Evolutionary conservation across 2,888 invertebrate species (phyloP).

Genomic region (Conomelus anceps): DNA sequence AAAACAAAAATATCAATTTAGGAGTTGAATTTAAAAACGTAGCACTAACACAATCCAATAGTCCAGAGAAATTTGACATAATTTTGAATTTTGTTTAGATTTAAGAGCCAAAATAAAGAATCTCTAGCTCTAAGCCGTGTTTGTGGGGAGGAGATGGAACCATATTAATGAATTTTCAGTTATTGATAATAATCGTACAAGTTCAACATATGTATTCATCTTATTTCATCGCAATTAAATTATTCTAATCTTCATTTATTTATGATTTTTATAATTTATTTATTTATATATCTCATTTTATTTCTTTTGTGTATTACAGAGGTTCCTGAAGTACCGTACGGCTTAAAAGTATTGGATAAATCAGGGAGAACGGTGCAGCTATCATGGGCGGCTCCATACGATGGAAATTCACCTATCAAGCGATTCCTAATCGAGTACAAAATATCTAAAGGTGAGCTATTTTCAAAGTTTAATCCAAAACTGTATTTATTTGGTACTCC

Average conservation of each 20-base stretch:
- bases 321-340: slow-evolving; percentile 84
- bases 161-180: too few species aligned
- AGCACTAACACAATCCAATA: too few species aligned
- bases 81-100: too few species aligned
- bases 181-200: background rate
- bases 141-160: too few species aligned
- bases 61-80: too few species aligned
- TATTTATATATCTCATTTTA: background rate
- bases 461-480: background rate
- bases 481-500: background rate
- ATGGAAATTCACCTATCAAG: slow-evolving; percentile 83
- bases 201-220: background rate
- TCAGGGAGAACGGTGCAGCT: slow-evolving; percentile 84
- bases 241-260: background rate
- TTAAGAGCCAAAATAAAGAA: too few species aligned
- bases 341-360: slow-evolving; percentile 80
- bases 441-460: slow-evolving; percentile 46
- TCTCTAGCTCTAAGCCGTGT: too few species aligned
- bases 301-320: slow-evolving; percentile 46
- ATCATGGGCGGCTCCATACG: slow-evolving; percentile 88
- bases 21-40: too few species aligned
- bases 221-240: background rate
- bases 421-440: slow-evolving; percentile 88
- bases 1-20: too few species aligned
- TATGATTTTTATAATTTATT: background rate